Conservation (phyloP, 2,888 invertebrate genomes). For the Hartigia nigra region DNA sequence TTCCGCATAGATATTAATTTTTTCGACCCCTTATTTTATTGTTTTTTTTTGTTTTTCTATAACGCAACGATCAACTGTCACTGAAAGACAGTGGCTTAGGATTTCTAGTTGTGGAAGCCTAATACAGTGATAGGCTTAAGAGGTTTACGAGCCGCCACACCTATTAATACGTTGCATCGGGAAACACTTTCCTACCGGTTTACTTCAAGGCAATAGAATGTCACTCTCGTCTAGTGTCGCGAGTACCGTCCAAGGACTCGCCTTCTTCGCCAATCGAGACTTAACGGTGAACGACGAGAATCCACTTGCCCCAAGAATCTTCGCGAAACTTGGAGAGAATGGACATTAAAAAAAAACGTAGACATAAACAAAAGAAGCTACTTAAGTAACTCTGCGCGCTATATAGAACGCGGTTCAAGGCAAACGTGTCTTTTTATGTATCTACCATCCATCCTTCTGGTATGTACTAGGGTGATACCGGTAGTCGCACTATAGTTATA, state of each 20-base stretch:
- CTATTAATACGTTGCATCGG: conserved; percentile 5
- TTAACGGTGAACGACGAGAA: conserved; percentile 9
- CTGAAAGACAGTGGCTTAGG: background rate
- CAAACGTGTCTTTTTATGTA: background rate
- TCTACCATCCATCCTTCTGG: background rate
- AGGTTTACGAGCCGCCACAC: background rate
- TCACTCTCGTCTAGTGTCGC: background rate
- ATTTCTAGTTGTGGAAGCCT: background rate
- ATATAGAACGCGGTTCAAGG: background rate
- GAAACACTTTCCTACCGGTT: background rate
- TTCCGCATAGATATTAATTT: background rate
- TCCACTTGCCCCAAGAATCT: background rate
- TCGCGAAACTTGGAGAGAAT: background rate
- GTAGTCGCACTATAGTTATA: background rate
- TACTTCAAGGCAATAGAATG: conserved; percentile 6
- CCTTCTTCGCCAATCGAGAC: conserved; percentile 8
- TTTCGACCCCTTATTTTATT: background rate
- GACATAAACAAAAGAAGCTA: background rate
- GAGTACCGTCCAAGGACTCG: background rate
- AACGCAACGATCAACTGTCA: background rate
- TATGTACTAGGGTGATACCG: background rate
- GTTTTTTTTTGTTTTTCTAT: background rate
- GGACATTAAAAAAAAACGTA: too few species aligned
- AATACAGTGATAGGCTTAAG: background rate
- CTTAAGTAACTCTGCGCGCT: background rate